Percentiles rank a stretch among this genome's conserved stretches.
Conservation (phyloP, 1,140 invertebrate genomes). For the Pteromalus puparum region DNA sequence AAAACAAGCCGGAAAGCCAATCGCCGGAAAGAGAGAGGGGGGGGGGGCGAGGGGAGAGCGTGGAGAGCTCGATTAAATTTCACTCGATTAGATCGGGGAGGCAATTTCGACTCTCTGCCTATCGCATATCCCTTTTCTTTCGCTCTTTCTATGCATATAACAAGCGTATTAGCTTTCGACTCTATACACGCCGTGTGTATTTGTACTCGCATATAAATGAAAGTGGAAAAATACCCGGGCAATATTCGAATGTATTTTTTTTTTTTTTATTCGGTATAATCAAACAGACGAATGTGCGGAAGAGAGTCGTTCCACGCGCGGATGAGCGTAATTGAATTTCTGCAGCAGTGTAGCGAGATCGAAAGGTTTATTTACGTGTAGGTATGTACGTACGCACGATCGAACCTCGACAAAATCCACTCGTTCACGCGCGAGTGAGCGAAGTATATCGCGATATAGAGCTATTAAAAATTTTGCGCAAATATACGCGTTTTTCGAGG, state of each 20-base stretch:
- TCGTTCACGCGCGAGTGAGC: not conserved
- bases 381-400: not conserved
- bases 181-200: too few species aligned
- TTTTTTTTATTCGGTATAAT: conserved; percentile 22
- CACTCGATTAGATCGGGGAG: conserved; percentile 40
- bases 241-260: conserved; percentile 46
- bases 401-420: not conserved
- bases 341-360: not conserved
- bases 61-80: conserved; percentile 39
- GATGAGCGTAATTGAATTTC: conserved; percentile 47
- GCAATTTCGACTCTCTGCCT: not conserved
- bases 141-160: conserved; percentile 1
- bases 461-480: not conserved
- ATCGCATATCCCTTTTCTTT: not conserved
- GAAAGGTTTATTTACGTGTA: not conserved
- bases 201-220: not conserved
- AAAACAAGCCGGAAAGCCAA: conserved; percentile 44
- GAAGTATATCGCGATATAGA: not conserved
- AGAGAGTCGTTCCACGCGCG: conserved; percentile 29
- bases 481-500: not conserved
- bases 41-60: too few species aligned
- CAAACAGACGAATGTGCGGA: not conserved
- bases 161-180: not conserved
- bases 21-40: not conserved
- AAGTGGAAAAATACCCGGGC: not conserved